These are phyloP conservation scores for Hypercompe scribonia DNA, from an alignment of 2,888 invertebrate genomes.

Conservation along the genomic window DNA sequence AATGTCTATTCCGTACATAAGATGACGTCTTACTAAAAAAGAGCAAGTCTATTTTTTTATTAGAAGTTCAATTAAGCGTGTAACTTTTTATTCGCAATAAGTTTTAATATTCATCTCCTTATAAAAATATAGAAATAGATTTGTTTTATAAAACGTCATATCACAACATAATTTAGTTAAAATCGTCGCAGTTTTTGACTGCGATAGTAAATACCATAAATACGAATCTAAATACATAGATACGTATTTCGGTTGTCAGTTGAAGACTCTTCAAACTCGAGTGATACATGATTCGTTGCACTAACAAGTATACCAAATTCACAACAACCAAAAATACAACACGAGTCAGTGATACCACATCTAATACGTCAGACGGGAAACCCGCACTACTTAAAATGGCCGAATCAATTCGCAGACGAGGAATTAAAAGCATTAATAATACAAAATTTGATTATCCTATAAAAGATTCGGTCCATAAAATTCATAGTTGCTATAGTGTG, in stretches of 20 bases:
- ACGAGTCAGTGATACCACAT: background rate
- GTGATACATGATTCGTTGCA: conserved; percentile 18
- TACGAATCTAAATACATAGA: no score
- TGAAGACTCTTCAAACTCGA: conserved; percentile 22
- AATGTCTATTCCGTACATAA: no score
- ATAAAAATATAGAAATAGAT: no score
- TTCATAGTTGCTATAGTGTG: conserved; percentile 83
- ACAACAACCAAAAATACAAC: conserved; percentile 23
- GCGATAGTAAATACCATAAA: background rate
- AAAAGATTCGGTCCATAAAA: conserved; percentile 86
- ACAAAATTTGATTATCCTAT: conserved; percentile 87
- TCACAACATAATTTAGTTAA: background rate
- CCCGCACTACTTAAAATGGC: conserved; percentile 41
- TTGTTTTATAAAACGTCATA: no score
- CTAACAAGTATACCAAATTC: conserved; percentile 26
- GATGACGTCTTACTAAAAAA: no score
- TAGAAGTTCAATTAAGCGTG: no score
- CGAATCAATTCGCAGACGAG: conserved; percentile 77
- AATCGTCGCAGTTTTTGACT: background rate
- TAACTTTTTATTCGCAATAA: no score
- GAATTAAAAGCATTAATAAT: conserved; percentile 83
- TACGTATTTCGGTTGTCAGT: conserved; percentile 11
- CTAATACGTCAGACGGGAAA: conserved; percentile 24
- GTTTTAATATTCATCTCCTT: no score
- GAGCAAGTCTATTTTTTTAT: no score